A percentile compares a stretch with the other conserved stretches of the same genome.
These are phyloP conservation scores for Holocentrus rufus DNA, from an alignment of 2,797 vertebrate species.

Conservation along the genomic window DNA sequence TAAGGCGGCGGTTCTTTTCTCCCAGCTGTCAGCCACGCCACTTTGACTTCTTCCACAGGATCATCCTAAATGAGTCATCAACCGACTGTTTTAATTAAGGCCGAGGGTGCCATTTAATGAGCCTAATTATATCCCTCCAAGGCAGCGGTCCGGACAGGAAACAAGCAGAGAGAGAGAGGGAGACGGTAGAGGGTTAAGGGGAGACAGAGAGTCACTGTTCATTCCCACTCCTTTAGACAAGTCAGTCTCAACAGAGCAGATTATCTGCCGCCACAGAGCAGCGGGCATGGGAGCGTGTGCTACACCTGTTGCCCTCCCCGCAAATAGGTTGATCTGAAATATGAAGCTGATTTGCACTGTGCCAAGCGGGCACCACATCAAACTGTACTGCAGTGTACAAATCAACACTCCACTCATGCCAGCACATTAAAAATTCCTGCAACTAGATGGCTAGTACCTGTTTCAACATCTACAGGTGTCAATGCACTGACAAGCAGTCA, in stretches of 20 bases:
- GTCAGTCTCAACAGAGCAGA: conserved; percentile 23
- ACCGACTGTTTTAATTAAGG: conserved; percentile 78
- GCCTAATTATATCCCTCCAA: conserved; percentile 73
- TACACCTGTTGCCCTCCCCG: neutral
- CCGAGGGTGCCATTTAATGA: conserved; percentile 70
- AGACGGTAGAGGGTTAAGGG: conserved; percentile 14
- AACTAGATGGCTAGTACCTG: too few relatives aligned
- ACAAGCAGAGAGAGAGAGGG: conserved; percentile 21
- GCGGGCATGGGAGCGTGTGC: neutral
- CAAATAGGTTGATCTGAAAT: too few relatives aligned
- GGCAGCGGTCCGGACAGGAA: conserved; percentile 52
- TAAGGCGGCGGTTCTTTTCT: conserved; percentile 42
- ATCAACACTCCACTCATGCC: too few relatives aligned
- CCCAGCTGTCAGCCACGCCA: conserved; percentile 56
- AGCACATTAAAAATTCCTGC: too few relatives aligned
- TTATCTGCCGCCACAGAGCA: conserved; percentile 6
- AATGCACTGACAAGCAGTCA: too few relatives aligned
- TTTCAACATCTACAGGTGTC: too few relatives aligned
- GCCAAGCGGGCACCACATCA: too few relatives aligned
- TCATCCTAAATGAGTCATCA: conserved; percentile 80
- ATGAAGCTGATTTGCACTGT: too few relatives aligned
- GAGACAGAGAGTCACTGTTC: conserved; percentile 25
- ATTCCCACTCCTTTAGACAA: conserved; percentile 24
- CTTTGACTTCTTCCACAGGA: conserved; percentile 61
- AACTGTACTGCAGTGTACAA: too few relatives aligned